Conservation (phyloP, 2,797 vertebrate species). For the Euthynnus affinis region DNA sequence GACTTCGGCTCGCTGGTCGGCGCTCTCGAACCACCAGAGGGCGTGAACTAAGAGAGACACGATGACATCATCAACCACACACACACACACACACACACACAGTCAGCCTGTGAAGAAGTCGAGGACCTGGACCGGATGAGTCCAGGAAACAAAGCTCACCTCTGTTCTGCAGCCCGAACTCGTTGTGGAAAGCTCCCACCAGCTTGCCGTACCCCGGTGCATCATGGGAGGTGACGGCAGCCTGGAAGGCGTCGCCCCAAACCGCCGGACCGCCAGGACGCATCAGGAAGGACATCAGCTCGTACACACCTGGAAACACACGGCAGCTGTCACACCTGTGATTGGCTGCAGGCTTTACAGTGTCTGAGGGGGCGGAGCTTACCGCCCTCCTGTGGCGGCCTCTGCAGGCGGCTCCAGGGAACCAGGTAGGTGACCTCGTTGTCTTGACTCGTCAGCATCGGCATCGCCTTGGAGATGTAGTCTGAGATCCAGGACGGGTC, state of each 20-base stretch:
- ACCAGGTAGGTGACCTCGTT: slow-evolving; percentile 91
- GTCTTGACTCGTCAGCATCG: slow-evolving; percentile 89
- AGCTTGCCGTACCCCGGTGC: slow-evolving; percentile 88
- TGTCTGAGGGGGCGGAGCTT: slow-evolving; percentile 34
- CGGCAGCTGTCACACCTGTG: not conserved
- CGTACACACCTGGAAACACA: slow-evolving; percentile 89
- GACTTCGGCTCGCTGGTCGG: slow-evolving; percentile 88
- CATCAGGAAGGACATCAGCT: slow-evolving; percentile 92
- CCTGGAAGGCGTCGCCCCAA: slow-evolving; percentile 89
- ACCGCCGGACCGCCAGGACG: slow-evolving; percentile 91
- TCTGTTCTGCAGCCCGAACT: slow-evolving; percentile 90
- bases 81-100: too few species aligned
- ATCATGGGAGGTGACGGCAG: slow-evolving; percentile 84
- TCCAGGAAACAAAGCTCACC: slow-evolving; percentile 73
- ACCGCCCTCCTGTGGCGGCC: slow-evolving; percentile 89
- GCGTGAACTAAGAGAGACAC: slow-evolving; percentile 87
- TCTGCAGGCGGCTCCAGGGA: slow-evolving; percentile 91
- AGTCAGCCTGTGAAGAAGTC: not conserved
- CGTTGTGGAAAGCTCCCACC: slow-evolving; percentile 91
- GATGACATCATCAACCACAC: not conserved
- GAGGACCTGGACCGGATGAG: too few species aligned
- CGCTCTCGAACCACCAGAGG: slow-evolving; percentile 91
- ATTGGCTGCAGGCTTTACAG: not conserved
- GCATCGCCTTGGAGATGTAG: slow-evolving; percentile 86
- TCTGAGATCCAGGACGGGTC: slow-evolving; percentile 90